Evolutionary conservation across 1,140 invertebrate species (phyloP), one percentile per base, ranked within the genome.

Genomic region (Pachypsylla venusta): DNA sequence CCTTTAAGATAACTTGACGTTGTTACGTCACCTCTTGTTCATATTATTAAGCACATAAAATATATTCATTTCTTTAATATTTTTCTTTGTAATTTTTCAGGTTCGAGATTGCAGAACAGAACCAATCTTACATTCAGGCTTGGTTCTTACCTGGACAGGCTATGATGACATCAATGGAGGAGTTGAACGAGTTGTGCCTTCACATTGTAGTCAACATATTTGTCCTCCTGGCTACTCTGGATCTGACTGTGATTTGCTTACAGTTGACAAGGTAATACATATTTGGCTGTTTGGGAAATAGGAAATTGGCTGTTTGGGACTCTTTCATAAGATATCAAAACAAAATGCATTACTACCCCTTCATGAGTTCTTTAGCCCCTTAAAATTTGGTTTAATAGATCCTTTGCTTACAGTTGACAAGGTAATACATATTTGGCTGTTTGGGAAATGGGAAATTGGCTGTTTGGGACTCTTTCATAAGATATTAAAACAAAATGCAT

Each of bases 341-440:
- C 97, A 93, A 67, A 81, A 92, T 67, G 90, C 87, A 7, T 88
- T 93, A 63, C 89, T 91, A 0, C 89, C 94, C 0, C 75, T 95
- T 3, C 93, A 91, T 67, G 80, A 66, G 79, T 85, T 22, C 93
- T 90, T 68, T 82, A 85, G 13, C 82, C 84, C 54, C 90, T 90
- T 58, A 91, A 90, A 68, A 78, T 80, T 19, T 90, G 90, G n/a
- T 53, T 68, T 79, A 42, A 87, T 89, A 70, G 94, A 91, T 67
- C 81, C 89, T 67, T 83, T 87, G 64, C 70, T 92, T 58, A 80
- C 88, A 68, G 81, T 85, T 22, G 90, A 93, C 69, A 92, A 92
- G 66, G 76, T 78, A 61, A 13, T 10, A 10, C 10, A 53, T 39
- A 10, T n/a, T n/a, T n/a, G n/a, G n/a, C n/a, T n/a, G n/a, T n/a